Percentiles rank a stretch among this genome's conserved stretches.
Conservation (phyloP, 2,888 invertebrate species). For the Ophion ventricosus region DNA sequence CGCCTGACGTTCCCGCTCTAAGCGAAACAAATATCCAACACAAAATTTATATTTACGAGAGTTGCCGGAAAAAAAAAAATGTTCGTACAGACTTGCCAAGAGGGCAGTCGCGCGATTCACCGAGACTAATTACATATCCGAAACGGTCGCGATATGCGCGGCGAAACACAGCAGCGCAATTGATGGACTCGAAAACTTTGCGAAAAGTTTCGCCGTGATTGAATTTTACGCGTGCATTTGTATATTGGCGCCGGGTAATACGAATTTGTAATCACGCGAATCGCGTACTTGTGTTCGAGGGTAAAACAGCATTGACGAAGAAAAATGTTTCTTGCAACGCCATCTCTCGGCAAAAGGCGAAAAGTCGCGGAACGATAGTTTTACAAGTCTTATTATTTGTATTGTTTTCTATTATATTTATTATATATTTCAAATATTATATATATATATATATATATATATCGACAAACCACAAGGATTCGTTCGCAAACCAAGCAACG, state of each 20-base stretch:
- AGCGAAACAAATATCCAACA: conserved; percentile 67
- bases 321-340: conserved; percentile 45
- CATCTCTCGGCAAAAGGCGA: conserved; percentile 46
- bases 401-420: not conserved
- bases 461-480: not conserved
- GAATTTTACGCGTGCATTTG: conserved; percentile 18
- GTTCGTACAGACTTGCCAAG: conserved; percentile 63
- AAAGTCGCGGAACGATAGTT: not conserved
- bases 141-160: not conserved
- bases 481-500: not conserved
- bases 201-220: not conserved
- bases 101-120: conserved; percentile 44
- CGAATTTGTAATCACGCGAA: not conserved
- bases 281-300: not conserved
- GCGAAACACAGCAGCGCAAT: not conserved
- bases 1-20: not conserved
- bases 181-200: conserved; percentile 1
- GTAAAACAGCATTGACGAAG: conserved; percentile 48
- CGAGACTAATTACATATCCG: conserved; percentile 2
- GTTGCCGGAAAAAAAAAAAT: conserved; percentile 46
- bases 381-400: not conserved
- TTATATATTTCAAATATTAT: too few relatives aligned
- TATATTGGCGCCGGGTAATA: not conserved
- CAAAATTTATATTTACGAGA: conserved; percentile 56
- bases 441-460: too few relatives aligned